Evolutionary conservation across 1,140 invertebrate genomes (phyloP), one percentile per base, ranked within the genome.

Genomic region (Drosophila kikkawai): DNA sequence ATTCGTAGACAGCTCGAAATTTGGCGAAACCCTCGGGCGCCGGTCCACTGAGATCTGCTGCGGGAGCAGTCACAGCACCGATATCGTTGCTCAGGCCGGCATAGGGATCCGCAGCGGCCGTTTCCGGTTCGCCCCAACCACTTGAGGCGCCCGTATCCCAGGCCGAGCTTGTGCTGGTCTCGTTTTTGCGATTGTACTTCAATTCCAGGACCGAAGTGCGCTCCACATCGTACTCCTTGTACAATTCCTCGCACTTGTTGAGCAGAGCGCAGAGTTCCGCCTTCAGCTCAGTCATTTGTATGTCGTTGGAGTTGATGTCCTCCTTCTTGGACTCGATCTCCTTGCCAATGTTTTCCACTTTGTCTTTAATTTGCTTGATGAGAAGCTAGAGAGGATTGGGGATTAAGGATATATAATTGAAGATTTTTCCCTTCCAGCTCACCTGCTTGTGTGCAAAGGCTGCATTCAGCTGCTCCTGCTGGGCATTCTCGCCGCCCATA

Each of bases 1-100:
- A 99, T 91, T 98, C 97, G 92, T 98, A 99, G 6, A 99, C 94
- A 12, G 98, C 98, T 68, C 97, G 95, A 93, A 98, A 99, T 91
- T 96, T 96, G 8, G 94, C 94, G 17, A 94, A 94, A n/a, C 94
- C 94, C 17, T 93, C 91, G 15, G 92, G 90, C 41, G 93, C 87
- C 22, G 87, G 81, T n/a, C 84, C 91, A 29, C 75, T 77, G 50
- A 86, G 78, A 75, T 93, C 70, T 39, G 55, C 79, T 8, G 77
- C 64, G 9, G 83, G 60, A 32, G 66, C 71, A 12, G 79, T 50
- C 19, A 55, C 71, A 15, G 76, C 80, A 26, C 57, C 61, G 11
- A 84, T 68, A 65, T 92, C 85, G 69, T 79, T 84, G 57, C 51
- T 64, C 13, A 90, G 41, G 13, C 74, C 82, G 56, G 50, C 65